Evolutionary conservation across 2,797 vertebrate genomes (phyloP), one percentile per base, ranked within the genome.

Genomic region (Lagodon rhomboides): DNA sequence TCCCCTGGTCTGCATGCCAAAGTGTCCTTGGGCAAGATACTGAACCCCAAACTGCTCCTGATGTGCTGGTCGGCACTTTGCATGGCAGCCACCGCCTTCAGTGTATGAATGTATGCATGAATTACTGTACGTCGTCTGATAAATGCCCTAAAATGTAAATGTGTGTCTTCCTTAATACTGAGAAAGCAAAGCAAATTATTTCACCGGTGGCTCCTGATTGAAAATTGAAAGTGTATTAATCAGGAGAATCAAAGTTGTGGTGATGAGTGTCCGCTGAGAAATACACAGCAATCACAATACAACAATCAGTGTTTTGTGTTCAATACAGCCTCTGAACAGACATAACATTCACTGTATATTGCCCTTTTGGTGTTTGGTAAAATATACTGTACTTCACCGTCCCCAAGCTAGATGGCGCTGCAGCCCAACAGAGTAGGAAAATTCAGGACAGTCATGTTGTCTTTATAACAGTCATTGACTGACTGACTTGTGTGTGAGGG

Each of bases 391-490:
- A 47, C 1, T 72, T 47, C 22, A 16, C 47, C 0, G 27, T 17
- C 38, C 0, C 20, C 0, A 0, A 0, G 58, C 22, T 17, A 61
- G 85, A 16, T 54, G 89, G 69, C 64, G 68, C 27, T 89, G 85
- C 38, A 22, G 67, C 4, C 41, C 5, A 0, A 0, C 23, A 25
- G 20, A 47, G 20, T 0, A 50, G 53, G 6, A 59, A 12, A 2
- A 41, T 2, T 4, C 34, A 6, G 15, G 1, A 12, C 46, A 2
- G 9, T 1, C 4, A 0, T 18, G 9, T 75, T 43, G 46, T 78
- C 70, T 75, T 64, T 17, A 0, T 15, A 0, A 0, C 30, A 1
- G 47, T 84, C 83, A 0, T 75, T 83, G 73, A 65, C 86, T 72
- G 10, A 0, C 75, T 83, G 76, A 65, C 0, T 6, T 38, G 34